phyloP scores from a whole-genome alignment of 2,797 vertebrate species.

The Eremophila alpestris region DNA sequence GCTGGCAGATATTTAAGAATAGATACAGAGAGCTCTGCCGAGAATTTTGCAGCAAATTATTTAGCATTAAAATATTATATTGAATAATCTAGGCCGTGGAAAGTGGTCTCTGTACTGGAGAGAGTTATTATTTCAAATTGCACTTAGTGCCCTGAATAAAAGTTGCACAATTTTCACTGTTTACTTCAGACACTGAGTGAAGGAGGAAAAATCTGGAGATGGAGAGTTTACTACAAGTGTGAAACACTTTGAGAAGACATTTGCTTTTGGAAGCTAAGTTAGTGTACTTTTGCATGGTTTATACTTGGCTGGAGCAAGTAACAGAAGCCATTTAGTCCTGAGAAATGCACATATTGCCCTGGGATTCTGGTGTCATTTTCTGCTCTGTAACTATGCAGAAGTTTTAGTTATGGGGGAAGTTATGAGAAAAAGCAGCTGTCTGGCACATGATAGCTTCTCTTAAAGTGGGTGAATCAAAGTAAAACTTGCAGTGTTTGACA shows the following conservation, averaged over 20 bases:
- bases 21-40: background rate
- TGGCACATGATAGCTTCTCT: conserved; percentile 33
- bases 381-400: conserved; percentile 18
- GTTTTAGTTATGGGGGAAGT: conserved; percentile 37
- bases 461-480: conserved; percentile 47
- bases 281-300: conserved; percentile 30
- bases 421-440: conserved; percentile 46
- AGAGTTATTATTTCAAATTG: background rate
- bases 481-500: conserved; percentile 44
- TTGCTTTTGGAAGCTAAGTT: conserved; percentile 9
- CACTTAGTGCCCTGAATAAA: background rate
- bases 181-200: background rate
- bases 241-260: background rate
- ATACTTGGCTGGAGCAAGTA: conserved; percentile 27
- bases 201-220: background rate
- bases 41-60: background rate
- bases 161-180: background rate
- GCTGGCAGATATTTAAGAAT: background rate
- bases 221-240: background rate
- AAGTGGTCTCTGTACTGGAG: background rate
- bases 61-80: background rate
- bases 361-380: conserved; percentile 27
- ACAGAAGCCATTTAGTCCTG: conserved; percentile 14
- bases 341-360: background rate
- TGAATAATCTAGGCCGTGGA: background rate